These are phyloP conservation scores for Poeciliopsis presidionis DNA, from an alignment of 2,797 vertebrate genomes.

Conservation along the genomic window DNA sequence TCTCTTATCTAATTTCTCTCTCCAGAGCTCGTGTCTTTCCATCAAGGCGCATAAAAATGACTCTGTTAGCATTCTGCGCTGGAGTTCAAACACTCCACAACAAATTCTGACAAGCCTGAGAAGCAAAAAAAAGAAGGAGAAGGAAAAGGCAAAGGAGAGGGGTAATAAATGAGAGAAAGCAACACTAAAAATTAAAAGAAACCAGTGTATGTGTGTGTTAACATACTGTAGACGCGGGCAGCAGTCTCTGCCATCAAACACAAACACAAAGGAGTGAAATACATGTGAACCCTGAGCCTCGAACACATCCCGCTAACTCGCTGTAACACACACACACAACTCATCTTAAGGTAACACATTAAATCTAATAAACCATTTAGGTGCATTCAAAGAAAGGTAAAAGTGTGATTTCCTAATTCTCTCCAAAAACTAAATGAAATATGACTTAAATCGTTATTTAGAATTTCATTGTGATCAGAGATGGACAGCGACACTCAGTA, in stretches of 20 bases:
- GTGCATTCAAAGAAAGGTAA: not conserved
- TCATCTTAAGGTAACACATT: not conserved
- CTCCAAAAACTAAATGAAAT: not conserved
- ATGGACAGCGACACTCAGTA: not conserved
- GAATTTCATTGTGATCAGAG: not conserved
- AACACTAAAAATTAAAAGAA: slow-evolving; percentile 24
- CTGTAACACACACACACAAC: not conserved
- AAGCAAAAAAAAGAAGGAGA: not conserved
- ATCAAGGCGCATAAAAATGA: slow-evolving; percentile 26
- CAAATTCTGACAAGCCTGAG: slow-evolving; percentile 30
- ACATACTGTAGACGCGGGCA: slow-evolving; percentile 39
- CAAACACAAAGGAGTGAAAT: slow-evolving; percentile 12
- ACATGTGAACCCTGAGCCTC: slow-evolving; percentile 11
- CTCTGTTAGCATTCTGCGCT: slow-evolving; percentile 47
- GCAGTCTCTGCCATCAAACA: slow-evolving; percentile 18
- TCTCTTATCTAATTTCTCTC: slow-evolving; percentile 44
- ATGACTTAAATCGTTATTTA: not conserved
- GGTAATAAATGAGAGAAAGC: slow-evolving; percentile 6
- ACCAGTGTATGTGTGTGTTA: slow-evolving; percentile 51
- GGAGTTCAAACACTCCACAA: slow-evolving; percentile 12
- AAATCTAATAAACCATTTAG: not conserved
- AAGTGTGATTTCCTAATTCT: not conserved
- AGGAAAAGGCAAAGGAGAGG: slow-evolving; percentile 1
- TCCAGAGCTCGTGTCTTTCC: slow-evolving; percentile 25
- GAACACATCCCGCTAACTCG: not conserved